Evolutionary conservation across 2,797 vertebrate species (phyloP).

Genomic region (Peromyscus eremicus): DNA sequence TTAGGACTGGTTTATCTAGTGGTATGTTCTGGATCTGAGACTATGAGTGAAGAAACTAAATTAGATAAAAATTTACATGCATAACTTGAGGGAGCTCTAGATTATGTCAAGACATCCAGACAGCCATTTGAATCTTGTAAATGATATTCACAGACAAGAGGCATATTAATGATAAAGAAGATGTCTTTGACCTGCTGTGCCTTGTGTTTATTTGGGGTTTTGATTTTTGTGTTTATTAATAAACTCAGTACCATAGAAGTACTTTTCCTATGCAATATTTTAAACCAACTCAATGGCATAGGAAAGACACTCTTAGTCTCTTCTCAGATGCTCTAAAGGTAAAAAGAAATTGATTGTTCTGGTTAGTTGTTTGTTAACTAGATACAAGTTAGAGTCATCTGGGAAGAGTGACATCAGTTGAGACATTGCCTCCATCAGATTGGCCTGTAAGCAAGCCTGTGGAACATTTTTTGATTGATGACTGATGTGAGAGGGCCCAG

Average conservation of each 20-base stretch:
- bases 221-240: conserved; percentile 1
- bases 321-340: neutral
- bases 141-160: neutral
- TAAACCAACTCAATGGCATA: neutral
- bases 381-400: neutral
- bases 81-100: neutral
- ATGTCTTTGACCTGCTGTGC: neutral
- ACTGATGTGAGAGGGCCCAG: neutral
- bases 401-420: neutral
- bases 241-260: neutral
- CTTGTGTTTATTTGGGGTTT: neutral
- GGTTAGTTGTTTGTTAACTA: neutral
- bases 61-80: neutral
- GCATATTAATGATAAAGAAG: neutral
- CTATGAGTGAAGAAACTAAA: neutral
- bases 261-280: neutral
- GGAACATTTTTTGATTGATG: neutral
- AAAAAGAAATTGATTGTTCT: neutral
- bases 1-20: neutral
- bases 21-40: neutral
- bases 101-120: neutral
- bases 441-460: neutral
- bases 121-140: neutral
- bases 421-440: neutral
- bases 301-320: neutral